Conservation (phyloP, 1,140 invertebrate species). For the Drosophila pectinifera region DNA sequence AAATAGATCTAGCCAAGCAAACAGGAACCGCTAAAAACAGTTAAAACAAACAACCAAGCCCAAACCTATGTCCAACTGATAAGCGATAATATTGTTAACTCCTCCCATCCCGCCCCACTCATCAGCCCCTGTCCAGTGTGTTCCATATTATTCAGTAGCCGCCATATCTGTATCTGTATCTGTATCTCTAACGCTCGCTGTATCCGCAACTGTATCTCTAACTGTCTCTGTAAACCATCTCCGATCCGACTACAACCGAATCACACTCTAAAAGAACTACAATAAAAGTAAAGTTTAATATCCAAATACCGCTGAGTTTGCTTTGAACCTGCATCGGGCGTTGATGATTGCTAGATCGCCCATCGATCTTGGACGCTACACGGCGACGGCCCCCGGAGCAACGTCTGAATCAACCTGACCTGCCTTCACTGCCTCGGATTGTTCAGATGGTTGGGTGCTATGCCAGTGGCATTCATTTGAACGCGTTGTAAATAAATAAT, state of each 20-base stretch:
- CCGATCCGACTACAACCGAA: constrained; percentile 41
- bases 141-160: constrained; percentile 15
- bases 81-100: constrained; percentile 19
- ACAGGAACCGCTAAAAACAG: constrained; percentile 21
- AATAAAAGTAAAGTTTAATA: constrained; percentile 54
- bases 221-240: constrained; percentile 51
- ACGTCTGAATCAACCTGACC: constrained; percentile 39
- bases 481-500: no score
- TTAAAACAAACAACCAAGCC: constrained; percentile 4
- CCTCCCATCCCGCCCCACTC: constrained; percentile 11
- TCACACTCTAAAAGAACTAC: constrained; percentile 48
- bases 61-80: constrained; percentile 25
- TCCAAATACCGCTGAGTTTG: constrained; percentile 6
- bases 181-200: constrained; percentile 32
- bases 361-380: constrained; percentile 15
- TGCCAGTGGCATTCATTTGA: no score
- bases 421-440: constrained; percentile 14
- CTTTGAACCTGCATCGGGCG: constrained; percentile 5
- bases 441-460: not conserved
- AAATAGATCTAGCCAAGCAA: constrained; percentile 61
- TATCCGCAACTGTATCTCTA: constrained; percentile 41
- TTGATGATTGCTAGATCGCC: not conserved
- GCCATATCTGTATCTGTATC: constrained; percentile 24
- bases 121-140: constrained; percentile 14
- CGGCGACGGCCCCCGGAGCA: constrained; percentile 16